Evolutionary conservation across 2,113 vertebrate genomes (phyloP).

Genomic region (Thymallus thymallus): DNA sequence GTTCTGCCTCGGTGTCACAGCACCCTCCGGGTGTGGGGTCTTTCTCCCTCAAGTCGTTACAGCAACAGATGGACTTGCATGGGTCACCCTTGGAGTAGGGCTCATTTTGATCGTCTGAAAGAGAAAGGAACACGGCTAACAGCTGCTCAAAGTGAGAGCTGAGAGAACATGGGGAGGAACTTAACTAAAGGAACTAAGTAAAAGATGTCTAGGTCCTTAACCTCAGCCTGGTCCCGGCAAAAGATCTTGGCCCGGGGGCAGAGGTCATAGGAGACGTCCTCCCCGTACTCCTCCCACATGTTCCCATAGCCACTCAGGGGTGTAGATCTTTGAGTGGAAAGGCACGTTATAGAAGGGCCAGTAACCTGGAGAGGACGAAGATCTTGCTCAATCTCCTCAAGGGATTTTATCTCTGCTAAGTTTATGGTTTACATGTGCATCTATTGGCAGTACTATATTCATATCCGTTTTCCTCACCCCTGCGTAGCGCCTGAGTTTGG

Average conservation of each 20-base stretch:
- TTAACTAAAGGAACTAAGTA: background rate
- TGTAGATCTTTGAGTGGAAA: slow-evolving; percentile 85
- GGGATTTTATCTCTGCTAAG: background rate
- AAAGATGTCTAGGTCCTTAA: slow-evolving; percentile 70
- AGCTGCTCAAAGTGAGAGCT: background rate
- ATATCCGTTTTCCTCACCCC: slow-evolving; percentile 69
- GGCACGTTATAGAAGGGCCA: slow-evolving; percentile 97
- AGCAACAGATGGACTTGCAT: slow-evolving; percentile 90
- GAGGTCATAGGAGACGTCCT: slow-evolving; percentile 89
- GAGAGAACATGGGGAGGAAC: background rate
- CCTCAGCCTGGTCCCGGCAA: slow-evolving; percentile 84
- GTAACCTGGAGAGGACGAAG: slow-evolving; percentile 73
- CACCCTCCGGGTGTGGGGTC: slow-evolving; percentile 80
- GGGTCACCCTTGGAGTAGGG: slow-evolving; percentile 83
- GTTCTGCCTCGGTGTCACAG: slow-evolving; percentile 88
- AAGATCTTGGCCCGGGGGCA: slow-evolving; percentile 94
- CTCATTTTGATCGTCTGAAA: slow-evolving; percentile 83
- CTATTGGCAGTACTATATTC: background rate
- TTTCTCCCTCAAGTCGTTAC: slow-evolving; percentile 76
- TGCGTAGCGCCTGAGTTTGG: slow-evolving; percentile 83
- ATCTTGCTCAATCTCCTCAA: background rate
- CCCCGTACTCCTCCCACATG: slow-evolving; percentile 76
- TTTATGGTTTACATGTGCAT: background rate
- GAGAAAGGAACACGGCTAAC: background rate
- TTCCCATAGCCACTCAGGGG: slow-evolving; percentile 80